These are phyloP conservation scores for Merops nubicus DNA, from an alignment of 2,113 vertebrate genomes.

Conservation along the genomic window DNA sequence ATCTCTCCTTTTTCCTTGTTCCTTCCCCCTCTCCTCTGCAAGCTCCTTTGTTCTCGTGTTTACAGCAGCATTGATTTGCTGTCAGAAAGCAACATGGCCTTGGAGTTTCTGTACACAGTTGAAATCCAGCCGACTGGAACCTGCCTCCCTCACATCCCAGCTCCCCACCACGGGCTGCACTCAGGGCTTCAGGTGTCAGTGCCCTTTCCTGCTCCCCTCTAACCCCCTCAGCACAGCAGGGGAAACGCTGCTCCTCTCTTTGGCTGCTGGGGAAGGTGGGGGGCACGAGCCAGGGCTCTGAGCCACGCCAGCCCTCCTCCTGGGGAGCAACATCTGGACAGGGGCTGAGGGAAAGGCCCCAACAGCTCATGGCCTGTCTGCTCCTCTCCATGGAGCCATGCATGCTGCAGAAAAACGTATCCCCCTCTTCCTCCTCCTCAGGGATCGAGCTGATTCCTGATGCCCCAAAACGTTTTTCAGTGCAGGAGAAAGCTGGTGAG, in stretches of 20 bases:
- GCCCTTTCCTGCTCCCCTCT: background rate
- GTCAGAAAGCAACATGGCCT: slow-evolving; percentile 50
- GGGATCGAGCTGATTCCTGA: background rate
- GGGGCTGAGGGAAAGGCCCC: background rate
- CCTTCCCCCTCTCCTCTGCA: slow-evolving; percentile 47
- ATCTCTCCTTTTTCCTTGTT: slow-evolving; percentile 36
- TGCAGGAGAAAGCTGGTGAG: background rate
- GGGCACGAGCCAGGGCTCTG: accelerated
- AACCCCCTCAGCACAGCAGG: accelerated
- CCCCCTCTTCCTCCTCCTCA: too few relatives aligned
- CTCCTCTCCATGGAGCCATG: accelerated
- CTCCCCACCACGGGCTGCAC: background rate
- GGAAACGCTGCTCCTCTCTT: background rate
- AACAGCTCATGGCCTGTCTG: background rate
- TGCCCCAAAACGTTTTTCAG: background rate
- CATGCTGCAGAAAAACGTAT: background rate
- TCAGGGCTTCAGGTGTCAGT: background rate
- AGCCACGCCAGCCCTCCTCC: background rate
- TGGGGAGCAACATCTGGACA: too few relatives aligned
- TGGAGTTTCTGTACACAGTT: slow-evolving; percentile 16
- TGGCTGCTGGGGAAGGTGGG: accelerated
- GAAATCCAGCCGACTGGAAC: background rate
- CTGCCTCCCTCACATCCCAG: background rate
- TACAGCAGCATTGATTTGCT: slow-evolving; percentile 67
- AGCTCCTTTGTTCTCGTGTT: slow-evolving; percentile 66